These are phyloP conservation scores for Drymodes brunneopygia DNA, from an alignment of 2,113 vertebrate species.

Conservation along the genomic window DNA sequence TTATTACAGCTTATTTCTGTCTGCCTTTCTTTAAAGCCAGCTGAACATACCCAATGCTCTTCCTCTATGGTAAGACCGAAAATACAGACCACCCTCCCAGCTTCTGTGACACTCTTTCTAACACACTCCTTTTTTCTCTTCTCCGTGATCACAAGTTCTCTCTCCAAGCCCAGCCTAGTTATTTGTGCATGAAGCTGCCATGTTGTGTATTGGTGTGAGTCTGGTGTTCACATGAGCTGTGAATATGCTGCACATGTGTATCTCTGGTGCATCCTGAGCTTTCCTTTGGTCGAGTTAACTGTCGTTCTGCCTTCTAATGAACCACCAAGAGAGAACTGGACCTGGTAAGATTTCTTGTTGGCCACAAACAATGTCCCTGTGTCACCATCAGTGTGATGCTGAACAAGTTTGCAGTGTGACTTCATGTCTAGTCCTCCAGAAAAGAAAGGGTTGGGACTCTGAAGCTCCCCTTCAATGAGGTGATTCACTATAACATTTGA, in stretches of 20 bases:
- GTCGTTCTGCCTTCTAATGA: conserved; percentile 62
- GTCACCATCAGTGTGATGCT: not conserved
- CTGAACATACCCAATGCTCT: conserved; percentile 96
- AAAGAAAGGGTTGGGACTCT: not conserved
- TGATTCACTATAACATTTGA: not conserved
- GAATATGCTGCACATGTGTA: conserved; percentile 67
- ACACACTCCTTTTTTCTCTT: conserved; percentile 67
- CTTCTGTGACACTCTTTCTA: conserved; percentile 71
- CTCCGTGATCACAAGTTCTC: conserved; percentile 41
- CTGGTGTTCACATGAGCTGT: conserved; percentile 71
- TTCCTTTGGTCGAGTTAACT: conserved; percentile 63
- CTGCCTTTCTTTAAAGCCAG: conserved; percentile 99
- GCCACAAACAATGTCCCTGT: not conserved
- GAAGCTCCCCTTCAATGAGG: not conserved
- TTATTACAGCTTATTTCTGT: conserved; percentile 96
- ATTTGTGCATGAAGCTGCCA: conserved; percentile 74
- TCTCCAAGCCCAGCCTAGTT: conserved; percentile 70
- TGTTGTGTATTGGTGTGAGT: conserved; percentile 70
- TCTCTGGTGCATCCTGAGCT: conserved; percentile 68
- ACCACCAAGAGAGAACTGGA: conserved; percentile 74
- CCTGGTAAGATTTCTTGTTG: conserved; percentile 67
- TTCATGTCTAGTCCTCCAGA: not conserved
- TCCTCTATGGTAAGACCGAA: conserved; percentile 97
- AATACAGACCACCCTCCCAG: conserved; percentile 77
- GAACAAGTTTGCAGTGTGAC: not conserved